A percentile compares a stretch with the other conserved stretches of the same genome.
Evolutionary conservation across 2,113 vertebrate genomes (phyloP).

Genomic region (Rhineura floridana): DNA sequence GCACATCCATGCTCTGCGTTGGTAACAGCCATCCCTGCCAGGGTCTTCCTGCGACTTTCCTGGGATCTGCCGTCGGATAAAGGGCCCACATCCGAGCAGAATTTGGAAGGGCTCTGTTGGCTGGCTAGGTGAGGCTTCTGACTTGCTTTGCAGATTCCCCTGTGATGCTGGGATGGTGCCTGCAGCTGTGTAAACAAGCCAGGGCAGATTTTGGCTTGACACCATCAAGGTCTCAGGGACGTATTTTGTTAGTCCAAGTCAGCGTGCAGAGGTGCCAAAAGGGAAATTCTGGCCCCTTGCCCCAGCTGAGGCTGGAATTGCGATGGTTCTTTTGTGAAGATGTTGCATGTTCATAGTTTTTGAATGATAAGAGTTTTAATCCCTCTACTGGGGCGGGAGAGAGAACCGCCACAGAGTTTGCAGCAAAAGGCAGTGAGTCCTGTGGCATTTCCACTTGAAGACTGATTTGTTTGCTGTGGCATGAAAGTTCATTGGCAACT

Average conservation of each 20-base stretch:
- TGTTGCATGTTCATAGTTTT: neutral
- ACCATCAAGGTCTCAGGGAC: neutral
- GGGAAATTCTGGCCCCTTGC: neutral
- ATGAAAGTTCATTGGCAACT: neutral
- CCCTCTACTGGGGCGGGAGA: neutral
- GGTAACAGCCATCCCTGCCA: accelerated
- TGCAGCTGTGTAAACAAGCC: accelerated
- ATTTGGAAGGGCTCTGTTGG: neutral
- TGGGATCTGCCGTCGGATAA: accelerated
- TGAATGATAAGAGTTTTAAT: neutral
- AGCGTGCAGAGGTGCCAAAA: neutral
- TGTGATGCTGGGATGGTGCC: neutral
- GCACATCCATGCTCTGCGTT: too few relatives aligned
- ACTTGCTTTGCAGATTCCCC: accelerated
- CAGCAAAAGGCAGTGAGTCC: neutral
- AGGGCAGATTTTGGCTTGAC: accelerated
- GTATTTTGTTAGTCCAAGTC: constrained; percentile 1
- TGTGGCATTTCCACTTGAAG: neutral
- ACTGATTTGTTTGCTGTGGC: too few relatives aligned
- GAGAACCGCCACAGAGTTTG: neutral
- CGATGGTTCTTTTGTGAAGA: constrained; percentile 35
- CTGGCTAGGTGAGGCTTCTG: accelerated
- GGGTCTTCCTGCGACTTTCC: neutral
- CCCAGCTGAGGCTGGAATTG: constrained; percentile 26
- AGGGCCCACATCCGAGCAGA: neutral